These are phyloP conservation scores for Uropsilus gracilis DNA, from an alignment of 2,113 vertebrate species.

Conservation along the genomic window DNA sequence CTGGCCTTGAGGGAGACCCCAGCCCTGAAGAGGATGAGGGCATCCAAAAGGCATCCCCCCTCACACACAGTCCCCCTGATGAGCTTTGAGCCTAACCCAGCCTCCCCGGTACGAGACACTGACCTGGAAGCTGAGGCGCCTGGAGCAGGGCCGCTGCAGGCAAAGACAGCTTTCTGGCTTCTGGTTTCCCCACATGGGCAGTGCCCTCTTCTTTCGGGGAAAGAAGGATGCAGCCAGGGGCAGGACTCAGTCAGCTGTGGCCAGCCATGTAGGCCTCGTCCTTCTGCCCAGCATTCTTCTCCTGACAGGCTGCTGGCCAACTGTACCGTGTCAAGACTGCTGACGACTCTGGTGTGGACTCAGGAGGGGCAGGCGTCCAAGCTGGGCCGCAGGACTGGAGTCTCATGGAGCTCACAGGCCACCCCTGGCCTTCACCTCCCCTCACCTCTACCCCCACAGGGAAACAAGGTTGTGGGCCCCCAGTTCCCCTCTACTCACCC, in stretches of 20 bases:
- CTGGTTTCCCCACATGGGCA: neutral
- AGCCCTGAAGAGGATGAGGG: conserved; percentile 54
- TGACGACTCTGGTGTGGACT: neutral
- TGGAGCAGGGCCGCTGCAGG: rapidly evolving
- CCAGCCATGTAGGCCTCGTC: neutral
- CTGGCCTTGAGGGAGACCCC: neutral
- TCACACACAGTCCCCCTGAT: conserved; percentile 82
- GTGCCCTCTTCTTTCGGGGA: neutral
- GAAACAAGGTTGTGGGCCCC: neutral
- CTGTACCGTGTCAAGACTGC: rapidly evolving
- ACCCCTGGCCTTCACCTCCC: neutral
- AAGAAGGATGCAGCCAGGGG: neutral
- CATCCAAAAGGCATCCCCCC: conserved; percentile 80
- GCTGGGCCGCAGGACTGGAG: neutral
- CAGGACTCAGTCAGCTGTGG: neutral
- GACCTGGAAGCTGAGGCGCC: neutral
- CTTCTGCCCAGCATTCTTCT: neutral
- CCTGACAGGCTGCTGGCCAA: neutral
- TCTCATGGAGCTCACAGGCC: neutral
- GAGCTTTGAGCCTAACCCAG: conserved; percentile 81
- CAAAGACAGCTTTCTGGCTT: neutral
- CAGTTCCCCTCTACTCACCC: neutral
- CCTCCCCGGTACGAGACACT: neutral
- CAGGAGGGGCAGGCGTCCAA: neutral
- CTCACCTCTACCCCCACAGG: neutral